Evolutionary conservation across 2,888 invertebrate genomes (phyloP).

Genomic region (Tetragonisca angustula): DNA sequence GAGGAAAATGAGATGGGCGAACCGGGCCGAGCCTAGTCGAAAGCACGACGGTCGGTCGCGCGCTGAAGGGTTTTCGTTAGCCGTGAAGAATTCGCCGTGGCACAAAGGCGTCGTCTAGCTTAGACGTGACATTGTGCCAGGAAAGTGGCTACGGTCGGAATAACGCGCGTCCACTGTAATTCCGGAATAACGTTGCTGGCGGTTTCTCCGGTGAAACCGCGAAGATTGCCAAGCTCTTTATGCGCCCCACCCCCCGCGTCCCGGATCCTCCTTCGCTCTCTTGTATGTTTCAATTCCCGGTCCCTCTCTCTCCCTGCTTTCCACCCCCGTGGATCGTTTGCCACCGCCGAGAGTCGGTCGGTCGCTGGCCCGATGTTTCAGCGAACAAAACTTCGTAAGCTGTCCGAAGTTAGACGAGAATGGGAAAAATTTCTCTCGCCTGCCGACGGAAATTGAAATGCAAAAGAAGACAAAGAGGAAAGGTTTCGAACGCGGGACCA

Average conservation of each 20-base stretch:
- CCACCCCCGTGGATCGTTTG: background rate
- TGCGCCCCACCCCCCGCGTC: background rate
- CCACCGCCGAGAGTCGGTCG: too few relatives aligned
- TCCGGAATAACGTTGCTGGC: conserved; percentile 38
- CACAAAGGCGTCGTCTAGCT: conserved; percentile 39
- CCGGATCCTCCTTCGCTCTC: background rate
- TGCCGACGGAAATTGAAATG: background rate
- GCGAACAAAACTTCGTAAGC: background rate
- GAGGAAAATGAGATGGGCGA: conserved; percentile 40
- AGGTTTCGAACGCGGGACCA: background rate
- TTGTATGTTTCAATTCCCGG: conserved; percentile 17
- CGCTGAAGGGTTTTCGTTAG: conserved; percentile 38
- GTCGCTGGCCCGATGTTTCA: background rate
- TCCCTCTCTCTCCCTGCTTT: background rate
- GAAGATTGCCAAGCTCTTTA: conserved; percentile 30
- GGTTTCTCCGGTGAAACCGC: background rate
- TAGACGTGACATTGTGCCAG: conserved; percentile 45
- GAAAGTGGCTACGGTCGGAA: conserved; percentile 44
- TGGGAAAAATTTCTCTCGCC: background rate
- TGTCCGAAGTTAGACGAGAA: background rate
- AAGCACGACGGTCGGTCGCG: background rate
- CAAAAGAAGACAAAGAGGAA: background rate
- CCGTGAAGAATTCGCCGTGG: conserved; percentile 29
- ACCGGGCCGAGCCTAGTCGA: background rate
- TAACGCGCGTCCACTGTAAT: conserved; percentile 46